Percentiles rank a stretch among this genome's conserved stretches.
phyloP scores from a whole-genome alignment of 2,888 invertebrate genomes.

The Argyresthia albistria region DNA sequence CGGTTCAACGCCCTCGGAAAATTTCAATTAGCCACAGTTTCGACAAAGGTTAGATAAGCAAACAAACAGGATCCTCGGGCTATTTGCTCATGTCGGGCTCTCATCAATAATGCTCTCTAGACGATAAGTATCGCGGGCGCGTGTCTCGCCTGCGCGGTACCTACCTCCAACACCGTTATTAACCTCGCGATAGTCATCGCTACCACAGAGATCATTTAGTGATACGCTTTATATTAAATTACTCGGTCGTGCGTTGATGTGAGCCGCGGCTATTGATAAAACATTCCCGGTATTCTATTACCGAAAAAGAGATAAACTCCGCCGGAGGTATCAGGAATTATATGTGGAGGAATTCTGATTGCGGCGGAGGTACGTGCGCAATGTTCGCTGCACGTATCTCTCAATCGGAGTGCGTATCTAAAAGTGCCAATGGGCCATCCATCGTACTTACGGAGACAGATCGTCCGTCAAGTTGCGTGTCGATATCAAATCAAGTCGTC shows the following conservation, averaged over 20 bases:
- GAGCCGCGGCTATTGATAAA: slow-evolving; percentile 31
- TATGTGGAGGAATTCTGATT: slow-evolving; percentile 19
- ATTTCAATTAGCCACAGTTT: slow-evolving; percentile 58
- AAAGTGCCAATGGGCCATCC: background rate
- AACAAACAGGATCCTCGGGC: slow-evolving; percentile 64
- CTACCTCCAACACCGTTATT: slow-evolving; percentile 68
- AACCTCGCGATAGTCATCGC: slow-evolving; percentile 62
- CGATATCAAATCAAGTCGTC: slow-evolving; percentile 34
- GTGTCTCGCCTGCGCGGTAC: slow-evolving; percentile 43
- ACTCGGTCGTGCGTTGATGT: slow-evolving; percentile 65
- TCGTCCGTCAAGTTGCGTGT: slow-evolving; percentile 57
- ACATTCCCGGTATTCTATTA: slow-evolving; percentile 69
- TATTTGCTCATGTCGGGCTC: slow-evolving; percentile 62
- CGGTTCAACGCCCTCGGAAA: slow-evolving; percentile 38
- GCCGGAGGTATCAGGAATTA: slow-evolving; percentile 47
- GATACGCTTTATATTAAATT: slow-evolving; percentile 73
- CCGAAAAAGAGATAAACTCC: slow-evolving; percentile 62
- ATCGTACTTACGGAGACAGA: background rate
- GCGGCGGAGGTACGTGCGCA: slow-evolving; percentile 6
- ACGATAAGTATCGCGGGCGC: slow-evolving; percentile 63
- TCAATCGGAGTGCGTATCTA: background rate
- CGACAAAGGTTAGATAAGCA: slow-evolving; percentile 55
- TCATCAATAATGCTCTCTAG: slow-evolving; percentile 62
- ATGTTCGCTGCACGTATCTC: slow-evolving; percentile 19
- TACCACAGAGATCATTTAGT: slow-evolving; percentile 62